A percentile compares a stretch with the other conserved stretches of the same genome.
Evolutionary conservation across 2,113 vertebrate genomes (phyloP).

Genomic region (Acanthisitta chloris): DNA sequence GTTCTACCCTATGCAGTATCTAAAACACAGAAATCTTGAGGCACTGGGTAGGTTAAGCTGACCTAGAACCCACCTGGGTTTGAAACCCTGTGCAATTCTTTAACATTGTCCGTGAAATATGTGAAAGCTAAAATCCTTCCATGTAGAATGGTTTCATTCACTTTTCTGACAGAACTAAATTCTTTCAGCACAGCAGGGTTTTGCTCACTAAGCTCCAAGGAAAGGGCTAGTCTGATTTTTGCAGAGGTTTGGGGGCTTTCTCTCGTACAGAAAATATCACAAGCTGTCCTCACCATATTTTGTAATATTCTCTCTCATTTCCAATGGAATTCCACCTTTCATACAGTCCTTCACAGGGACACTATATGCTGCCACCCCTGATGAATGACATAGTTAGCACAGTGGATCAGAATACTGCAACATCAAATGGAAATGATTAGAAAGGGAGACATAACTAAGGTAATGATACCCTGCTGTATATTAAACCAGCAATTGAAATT

Average conservation of each 20-base stretch:
- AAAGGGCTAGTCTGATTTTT: neutral
- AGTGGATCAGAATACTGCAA: neutral
- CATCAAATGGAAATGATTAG: neutral
- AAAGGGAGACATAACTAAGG: neutral
- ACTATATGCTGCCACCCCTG: neutral
- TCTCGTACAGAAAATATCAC: neutral
- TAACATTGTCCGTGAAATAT: neutral
- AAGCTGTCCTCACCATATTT: neutral
- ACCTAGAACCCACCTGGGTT: neutral
- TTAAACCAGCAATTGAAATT: neutral
- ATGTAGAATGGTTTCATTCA: neutral
- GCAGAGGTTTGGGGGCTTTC: neutral
- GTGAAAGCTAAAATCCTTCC: neutral
- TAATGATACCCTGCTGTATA: neutral
- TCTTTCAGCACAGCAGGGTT: neutral
- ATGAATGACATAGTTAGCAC: neutral
- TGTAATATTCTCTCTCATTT: neutral
- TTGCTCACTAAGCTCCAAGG: neutral
- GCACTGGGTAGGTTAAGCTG: neutral
- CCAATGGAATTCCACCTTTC: neutral
- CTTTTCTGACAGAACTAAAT: neutral
- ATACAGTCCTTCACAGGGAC: neutral
- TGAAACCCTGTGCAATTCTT: neutral
- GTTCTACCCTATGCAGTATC: neutral
- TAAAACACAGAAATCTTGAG: neutral